A percentile compares a stretch with the other conserved stretches of the same genome.
Evolutionary conservation across 2,113 vertebrate genomes (phyloP).

Genomic region (Gorsachius goisagi): DNA sequence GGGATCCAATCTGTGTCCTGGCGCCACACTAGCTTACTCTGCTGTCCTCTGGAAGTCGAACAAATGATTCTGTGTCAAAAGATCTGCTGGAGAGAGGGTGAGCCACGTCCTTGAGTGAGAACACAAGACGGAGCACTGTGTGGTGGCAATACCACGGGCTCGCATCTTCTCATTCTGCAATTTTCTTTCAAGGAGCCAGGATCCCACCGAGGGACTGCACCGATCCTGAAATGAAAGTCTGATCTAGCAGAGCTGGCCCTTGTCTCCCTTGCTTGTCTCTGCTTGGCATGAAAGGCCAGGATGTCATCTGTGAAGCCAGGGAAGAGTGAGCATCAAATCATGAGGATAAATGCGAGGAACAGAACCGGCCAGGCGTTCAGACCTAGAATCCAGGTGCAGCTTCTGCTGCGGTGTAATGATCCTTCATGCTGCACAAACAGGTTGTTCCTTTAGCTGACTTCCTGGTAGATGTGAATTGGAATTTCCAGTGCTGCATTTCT

Average conservation of each 20-base stretch:
- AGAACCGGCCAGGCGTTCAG: background rate
- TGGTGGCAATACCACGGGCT: accelerated
- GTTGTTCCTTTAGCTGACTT: background rate
- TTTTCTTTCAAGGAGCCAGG: background rate
- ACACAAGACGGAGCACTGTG: background rate
- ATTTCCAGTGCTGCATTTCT: background rate
- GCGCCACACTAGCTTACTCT: constrained; percentile 1
- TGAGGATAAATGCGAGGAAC: background rate
- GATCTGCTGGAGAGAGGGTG: background rate
- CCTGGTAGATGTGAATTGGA: background rate
- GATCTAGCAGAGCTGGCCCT: background rate
- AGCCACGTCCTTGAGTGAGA: background rate
- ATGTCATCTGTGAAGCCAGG: background rate
- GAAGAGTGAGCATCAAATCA: background rate
- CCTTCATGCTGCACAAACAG: accelerated
- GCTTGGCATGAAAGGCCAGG: background rate
- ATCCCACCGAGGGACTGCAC: background rate
- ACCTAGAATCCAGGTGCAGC: background rate
- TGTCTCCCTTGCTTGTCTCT: background rate
- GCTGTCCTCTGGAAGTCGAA: background rate
- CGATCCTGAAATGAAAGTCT: background rate
- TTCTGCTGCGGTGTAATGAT: background rate
- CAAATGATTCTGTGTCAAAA: background rate
- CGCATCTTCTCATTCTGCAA: background rate
- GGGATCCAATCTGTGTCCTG: background rate